Evolutionary conservation across 2,797 vertebrate species (phyloP), one percentile per base, ranked within the genome.

Genomic region (Crax fasciolata): DNA sequence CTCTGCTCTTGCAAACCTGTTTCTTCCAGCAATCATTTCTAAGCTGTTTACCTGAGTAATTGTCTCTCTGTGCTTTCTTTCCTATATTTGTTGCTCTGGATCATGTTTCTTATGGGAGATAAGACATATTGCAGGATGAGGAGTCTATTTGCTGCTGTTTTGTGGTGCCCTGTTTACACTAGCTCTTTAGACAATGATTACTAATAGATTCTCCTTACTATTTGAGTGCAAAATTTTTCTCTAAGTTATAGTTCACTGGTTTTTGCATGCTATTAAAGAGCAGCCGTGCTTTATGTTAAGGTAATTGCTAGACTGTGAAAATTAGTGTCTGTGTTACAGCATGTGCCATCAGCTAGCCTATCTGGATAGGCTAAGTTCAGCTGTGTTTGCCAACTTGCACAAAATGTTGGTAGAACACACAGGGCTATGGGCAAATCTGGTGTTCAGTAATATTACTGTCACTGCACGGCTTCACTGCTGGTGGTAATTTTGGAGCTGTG

Each of bases 21-120:
- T 92, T 93, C 77, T 96, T 84, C 77, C 83, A 93, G 63, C 38
- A 90, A 3, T 90, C 65, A 11, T 90, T 96, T 68, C 67, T 51
- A 68, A 44, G 61, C 90, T 90, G 77, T 89, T 94, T 91, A 77
- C 61, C 78, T 90, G 80, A 84, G 59, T 87, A 32, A 82, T 91
- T 88, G 44, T 76, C 21, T 78, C 71, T 89, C 57, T 30, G 12
- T 54, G 52, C 25, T 88, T 86, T 35, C 59, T 61, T 71, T 81
- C 70, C 48, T 63, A 0, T 81, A 66, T 52, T 77, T 93, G 20
- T 73, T 85, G 19, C 91, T 93, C 41, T 89, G 55, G 41, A 51
- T 76, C 23, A 2, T 23, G 25, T 91, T 81, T 88, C 72, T 82
- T 85, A 58, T 35, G 52, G 58, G 78, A 51, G 68, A 19, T 54